Base-by-base conservation (phyloP, 2,888 invertebrate genomes). In the Ophioninae sp. region DNA sequence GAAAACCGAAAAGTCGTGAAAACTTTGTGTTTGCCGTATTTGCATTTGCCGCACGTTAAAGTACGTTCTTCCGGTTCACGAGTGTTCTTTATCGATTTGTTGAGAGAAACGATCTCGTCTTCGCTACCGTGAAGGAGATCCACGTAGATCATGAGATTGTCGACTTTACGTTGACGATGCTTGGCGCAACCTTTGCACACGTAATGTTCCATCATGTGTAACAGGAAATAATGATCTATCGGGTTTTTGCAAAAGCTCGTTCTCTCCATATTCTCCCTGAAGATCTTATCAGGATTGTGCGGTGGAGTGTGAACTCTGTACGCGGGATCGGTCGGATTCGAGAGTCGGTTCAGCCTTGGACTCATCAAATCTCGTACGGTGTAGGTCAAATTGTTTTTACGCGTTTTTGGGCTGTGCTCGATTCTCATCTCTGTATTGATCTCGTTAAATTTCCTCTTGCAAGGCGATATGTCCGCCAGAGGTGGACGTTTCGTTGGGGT, bases 91-190 rank as follows among this genome's bases (percentile, higher is more conserved):
- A 91, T 88, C 7, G 89, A 87, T 20, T 89, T 87, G 70, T 89
- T 84, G 65, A 87, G 82, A 0, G 77, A 72, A 0, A 87, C 85
- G 8, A 86, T 84, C 6, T 81, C 80, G 37, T 85, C 77, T 7
- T 86, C 85, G 30, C 23, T 82, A 7, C 81, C 86, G 2, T 86
- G 70, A 7, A 90, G 88, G 6, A 91, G 82, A 82, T 90, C 90
- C 41, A 89, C 86, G 59, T 89, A 91, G 0, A 91, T 81, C 89
- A 91, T 90, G 44, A 91, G 85, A 86, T 91, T 90, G 50, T 90
- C 90, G 41, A 90, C 88, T 23, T 89, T 88, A 39, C 87, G 87
- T 61, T 89, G 88, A 39, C 90, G 89, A 59, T 88, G 85, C 67
- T 90, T 89, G 7, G 75, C 61, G 64, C 91, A 91, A 37, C 85